Base-by-base conservation (phyloP, 2,797 vertebrate genomes). In the Chelonia mydas region DNA sequence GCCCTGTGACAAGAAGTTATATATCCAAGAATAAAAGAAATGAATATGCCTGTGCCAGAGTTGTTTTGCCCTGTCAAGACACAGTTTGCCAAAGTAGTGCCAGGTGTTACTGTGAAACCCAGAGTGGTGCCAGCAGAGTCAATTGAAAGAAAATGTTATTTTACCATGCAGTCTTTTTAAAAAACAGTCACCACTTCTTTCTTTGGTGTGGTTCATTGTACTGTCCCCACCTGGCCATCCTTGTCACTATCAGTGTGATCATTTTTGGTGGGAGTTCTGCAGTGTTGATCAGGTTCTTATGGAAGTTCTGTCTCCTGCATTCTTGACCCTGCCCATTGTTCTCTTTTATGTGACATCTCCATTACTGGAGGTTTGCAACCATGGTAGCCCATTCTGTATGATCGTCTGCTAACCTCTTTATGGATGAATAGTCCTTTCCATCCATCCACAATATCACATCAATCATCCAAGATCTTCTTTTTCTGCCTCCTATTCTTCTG, bases 11-110 rank as follows among this genome's bases (percentile, higher is more conserved):
- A 41, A 41, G 41, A 41, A 53, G 12, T 93, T 84, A 41, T 51
- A 50, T 88, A 94, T 88, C 76, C 89, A 92, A 94, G 28, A 72
- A 77, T 87, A 86, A 87, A 74, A 59, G 25, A 51, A 79, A 86
- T 50, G 87, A 37, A 41, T 45, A 45, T 5, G 15, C 51, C 37
- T 45, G 31, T 2, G 3, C 57, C 77, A 91, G 93, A 86, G 13
- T 31, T 2, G 0, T 68, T 96, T 54, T 49, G 65, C 74, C 28
- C 85, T 90, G 68, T 79, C 89, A 89, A 93, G 80, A 53, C 15
- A 13, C 1, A 5, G 2, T 1, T 81, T 96, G 88, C 78, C 83
- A 68, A 59, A 0, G 11, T 89, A 86, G 57, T 94, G 84, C 83
- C 31, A 94, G 86, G 80, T 41, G 1, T 51, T 23, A 54, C 91